A percentile compares a stretch with the other conserved stretches of the same genome.
Conservation (phyloP, 2,888 invertebrate genomes). For the Eutolmus rufibarbis region DNA sequence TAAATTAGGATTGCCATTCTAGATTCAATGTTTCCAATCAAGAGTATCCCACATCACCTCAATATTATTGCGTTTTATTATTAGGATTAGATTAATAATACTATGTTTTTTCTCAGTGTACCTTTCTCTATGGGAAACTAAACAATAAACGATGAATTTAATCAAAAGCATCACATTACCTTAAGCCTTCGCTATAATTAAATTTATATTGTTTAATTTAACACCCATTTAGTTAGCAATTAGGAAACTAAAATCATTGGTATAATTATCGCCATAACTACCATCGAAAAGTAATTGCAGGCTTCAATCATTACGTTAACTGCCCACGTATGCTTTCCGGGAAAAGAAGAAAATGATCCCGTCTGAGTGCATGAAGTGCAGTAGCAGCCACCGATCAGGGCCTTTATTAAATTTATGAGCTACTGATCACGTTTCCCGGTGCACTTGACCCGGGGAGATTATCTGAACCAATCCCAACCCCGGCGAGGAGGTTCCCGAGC, state of each 20-base stretch:
- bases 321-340: background rate
- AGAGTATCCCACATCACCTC: no score
- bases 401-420: slow-evolving; percentile 6
- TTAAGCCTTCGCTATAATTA: background rate
- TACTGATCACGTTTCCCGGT: background rate
- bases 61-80: no score
- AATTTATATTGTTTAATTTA: background rate
- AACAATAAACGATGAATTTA: background rate
- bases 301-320: background rate
- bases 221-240: background rate
- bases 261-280: background rate
- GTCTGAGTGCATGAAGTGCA: background rate
- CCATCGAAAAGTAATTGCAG: background rate
- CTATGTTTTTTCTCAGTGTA: no score
- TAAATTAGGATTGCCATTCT: no score
- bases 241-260: background rate
- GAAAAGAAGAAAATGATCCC: background rate
- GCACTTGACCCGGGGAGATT: slow-evolving; percentile 33
- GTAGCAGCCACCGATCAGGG: slow-evolving; percentile 22
- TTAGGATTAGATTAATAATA: no score
- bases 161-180: background rate
- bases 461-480: slow-evolving; percentile 23
- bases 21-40: no score
- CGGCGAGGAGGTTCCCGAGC: background rate
- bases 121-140: no score